phyloP scores from a whole-genome alignment of 2,113 vertebrate species.

The Procavia capensis region DNA sequence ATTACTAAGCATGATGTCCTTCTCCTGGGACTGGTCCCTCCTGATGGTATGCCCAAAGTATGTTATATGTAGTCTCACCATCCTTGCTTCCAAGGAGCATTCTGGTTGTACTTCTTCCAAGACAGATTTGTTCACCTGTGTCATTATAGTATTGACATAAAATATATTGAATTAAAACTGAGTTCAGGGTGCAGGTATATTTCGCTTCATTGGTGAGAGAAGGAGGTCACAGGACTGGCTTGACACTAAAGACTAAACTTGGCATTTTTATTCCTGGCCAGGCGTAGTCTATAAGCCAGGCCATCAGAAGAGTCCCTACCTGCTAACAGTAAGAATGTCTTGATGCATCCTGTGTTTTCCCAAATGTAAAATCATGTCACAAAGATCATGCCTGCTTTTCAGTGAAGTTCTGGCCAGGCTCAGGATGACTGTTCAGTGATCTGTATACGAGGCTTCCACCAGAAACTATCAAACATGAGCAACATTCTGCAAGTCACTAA shows the following conservation, averaged over 20 bases:
- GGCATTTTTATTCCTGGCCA: not conserved
- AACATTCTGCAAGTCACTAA: not conserved
- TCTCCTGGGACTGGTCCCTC: no score
- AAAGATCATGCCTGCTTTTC: not conserved
- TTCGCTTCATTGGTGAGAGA: not conserved
- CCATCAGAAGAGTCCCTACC: not conserved
- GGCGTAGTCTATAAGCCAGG: fast-evolving
- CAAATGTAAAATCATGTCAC: not conserved
- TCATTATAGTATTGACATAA: not conserved
- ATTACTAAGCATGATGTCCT: no score
- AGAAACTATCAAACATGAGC: not conserved
- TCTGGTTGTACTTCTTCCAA: no score
- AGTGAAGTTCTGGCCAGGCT: not conserved
- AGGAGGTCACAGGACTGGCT: not conserved
- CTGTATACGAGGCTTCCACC: not conserved
- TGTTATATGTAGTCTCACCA: no score
- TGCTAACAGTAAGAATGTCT: not conserved
- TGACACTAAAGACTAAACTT: not conserved
- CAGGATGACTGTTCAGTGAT: not conserved
- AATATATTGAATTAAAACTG: not conserved
- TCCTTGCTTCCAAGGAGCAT: no score
- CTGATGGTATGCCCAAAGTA: no score
- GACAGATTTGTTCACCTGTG: no score
- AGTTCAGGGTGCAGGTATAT: not conserved
- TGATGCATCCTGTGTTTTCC: not conserved